These are phyloP conservation scores for Mellilla xanthometata DNA, from an alignment of 2,888 invertebrate species.

Conservation along the genomic window DNA sequence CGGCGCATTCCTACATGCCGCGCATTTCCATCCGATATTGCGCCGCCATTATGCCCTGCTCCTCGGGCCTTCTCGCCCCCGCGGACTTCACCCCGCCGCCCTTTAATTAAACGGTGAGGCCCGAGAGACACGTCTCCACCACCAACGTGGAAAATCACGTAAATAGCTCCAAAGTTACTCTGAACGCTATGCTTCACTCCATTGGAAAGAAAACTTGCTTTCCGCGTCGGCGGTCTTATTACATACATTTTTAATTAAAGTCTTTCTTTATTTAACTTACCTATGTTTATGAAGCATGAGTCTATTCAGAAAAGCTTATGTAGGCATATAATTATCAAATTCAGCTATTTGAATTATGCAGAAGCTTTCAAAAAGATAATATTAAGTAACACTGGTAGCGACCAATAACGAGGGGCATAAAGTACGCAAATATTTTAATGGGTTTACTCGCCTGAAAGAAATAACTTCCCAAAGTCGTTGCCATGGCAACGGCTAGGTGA, in stretches of 20 bases:
- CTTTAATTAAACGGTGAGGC: slow-evolving; percentile 82
- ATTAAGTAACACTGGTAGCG: too few species aligned
- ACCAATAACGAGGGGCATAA: slow-evolving; percentile 8
- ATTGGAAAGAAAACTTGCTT: slow-evolving; percentile 46
- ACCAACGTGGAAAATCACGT: slow-evolving; percentile 76
- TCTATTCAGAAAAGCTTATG: too few species aligned
- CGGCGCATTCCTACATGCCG: slow-evolving; percentile 82
- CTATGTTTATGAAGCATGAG: too few species aligned
- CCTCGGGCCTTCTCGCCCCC: slow-evolving; percentile 55
- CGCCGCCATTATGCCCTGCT: slow-evolving; percentile 80
- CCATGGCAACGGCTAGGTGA: slow-evolving; percentile 64
- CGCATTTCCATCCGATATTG: slow-evolving; percentile 83
- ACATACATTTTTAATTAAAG: slow-evolving; percentile 20
- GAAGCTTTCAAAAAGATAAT: too few species aligned
- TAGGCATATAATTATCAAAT: too few species aligned
- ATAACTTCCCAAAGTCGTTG: slow-evolving; percentile 45
- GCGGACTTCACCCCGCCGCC: slow-evolving; percentile 66
- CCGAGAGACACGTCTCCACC: slow-evolving; percentile 77
- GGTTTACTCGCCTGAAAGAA: slow-evolving; percentile 24
- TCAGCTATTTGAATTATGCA: too few species aligned
- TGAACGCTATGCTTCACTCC: slow-evolving; percentile 46
- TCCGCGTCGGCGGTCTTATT: slow-evolving; percentile 18
- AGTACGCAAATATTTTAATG: slow-evolving; percentile 23
- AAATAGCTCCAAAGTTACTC: slow-evolving; percentile 71
- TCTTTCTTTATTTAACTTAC: too few species aligned